Conservation (phyloP, 2,888 invertebrate species). For the Microchrysa polita region DNA sequence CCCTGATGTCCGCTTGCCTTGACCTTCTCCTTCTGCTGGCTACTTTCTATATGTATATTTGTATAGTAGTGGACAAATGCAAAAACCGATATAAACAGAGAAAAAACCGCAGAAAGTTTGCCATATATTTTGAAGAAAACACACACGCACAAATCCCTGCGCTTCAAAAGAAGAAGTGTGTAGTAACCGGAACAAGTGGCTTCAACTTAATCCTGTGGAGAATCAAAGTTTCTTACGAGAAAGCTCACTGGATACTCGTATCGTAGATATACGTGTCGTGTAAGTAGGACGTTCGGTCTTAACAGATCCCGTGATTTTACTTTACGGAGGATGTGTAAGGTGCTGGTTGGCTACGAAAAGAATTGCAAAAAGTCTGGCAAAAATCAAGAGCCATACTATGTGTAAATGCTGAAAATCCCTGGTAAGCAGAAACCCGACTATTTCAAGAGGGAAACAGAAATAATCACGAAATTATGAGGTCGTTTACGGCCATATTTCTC, state of each 20-base stretch:
- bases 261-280: not conserved
- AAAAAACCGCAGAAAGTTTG: conserved; percentile 3
- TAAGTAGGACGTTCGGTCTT: not conserved
- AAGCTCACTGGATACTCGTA: too few species aligned
- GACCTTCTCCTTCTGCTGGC: not conserved
- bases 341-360: not conserved
- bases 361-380: not conserved
- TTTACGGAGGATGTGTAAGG: not conserved
- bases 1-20: not conserved
- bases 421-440: conserved; percentile 24
- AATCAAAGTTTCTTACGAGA: conserved; percentile 34
- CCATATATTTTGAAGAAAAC: not conserved
- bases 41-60: not conserved
- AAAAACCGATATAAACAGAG: not conserved
- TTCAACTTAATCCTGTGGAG: conserved; percentile 29
- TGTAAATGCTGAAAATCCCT: conserved; percentile 27
- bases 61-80: not conserved
- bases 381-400: conserved; percentile 6
- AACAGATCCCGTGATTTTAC: not conserved
- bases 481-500: conserved; percentile 34
- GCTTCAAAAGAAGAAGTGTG: not conserved
- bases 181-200: conserved; percentile 32
- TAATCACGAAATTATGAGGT: conserved; percentile 43
- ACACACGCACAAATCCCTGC: conserved; percentile 21
- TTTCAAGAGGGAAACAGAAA: conserved; percentile 26